Evolutionary conservation across 2,797 vertebrate species (phyloP).

Genomic region (Pseudomugil tenellus): DNA sequence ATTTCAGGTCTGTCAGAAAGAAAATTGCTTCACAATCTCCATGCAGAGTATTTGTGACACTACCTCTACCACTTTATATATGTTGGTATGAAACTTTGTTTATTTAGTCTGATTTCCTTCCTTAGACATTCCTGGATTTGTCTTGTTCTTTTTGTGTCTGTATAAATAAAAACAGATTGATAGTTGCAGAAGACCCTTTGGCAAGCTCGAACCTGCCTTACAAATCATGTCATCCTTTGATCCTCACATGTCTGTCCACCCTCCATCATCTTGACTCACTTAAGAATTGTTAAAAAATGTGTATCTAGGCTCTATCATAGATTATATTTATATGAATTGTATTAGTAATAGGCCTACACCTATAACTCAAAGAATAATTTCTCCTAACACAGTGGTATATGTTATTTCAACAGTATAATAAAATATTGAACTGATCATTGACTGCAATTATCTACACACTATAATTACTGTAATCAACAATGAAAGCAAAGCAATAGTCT

Average conservation of each 20-base stretch:
- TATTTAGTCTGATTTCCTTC: slow-evolving; percentile 33
- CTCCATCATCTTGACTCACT: slow-evolving; percentile 16
- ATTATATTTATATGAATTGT: background rate
- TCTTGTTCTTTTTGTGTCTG: slow-evolving; percentile 15
- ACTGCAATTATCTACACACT: slow-evolving; percentile 46
- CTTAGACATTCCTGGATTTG: slow-evolving; percentile 13
- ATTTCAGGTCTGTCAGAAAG: slow-evolving; percentile 42
- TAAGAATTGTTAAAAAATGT: background rate
- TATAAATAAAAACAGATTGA: slow-evolving; percentile 38
- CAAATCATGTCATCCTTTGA: slow-evolving; percentile 8
- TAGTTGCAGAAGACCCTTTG: slow-evolving; percentile 23
- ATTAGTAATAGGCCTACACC: slow-evolving; percentile 6
- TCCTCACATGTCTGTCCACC: slow-evolving; percentile 11
- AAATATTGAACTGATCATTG: slow-evolving; percentile 51
- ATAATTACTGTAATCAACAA: slow-evolving; percentile 56
- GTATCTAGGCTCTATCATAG: background rate
- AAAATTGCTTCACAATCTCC: slow-evolving; percentile 22
- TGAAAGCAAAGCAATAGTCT: slow-evolving; percentile 49
- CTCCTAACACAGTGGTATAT: slow-evolving; percentile 5
- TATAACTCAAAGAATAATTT: background rate
- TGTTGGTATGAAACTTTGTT: slow-evolving; percentile 17
- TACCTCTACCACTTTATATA: background rate
- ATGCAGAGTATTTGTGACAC: slow-evolving; percentile 15
- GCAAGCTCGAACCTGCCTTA: slow-evolving; percentile 23
- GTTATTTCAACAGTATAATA: slow-evolving; percentile 33